Evolutionary conservation across 2,113 vertebrate genomes (phyloP).

Genomic region (Otis tarda): DNA sequence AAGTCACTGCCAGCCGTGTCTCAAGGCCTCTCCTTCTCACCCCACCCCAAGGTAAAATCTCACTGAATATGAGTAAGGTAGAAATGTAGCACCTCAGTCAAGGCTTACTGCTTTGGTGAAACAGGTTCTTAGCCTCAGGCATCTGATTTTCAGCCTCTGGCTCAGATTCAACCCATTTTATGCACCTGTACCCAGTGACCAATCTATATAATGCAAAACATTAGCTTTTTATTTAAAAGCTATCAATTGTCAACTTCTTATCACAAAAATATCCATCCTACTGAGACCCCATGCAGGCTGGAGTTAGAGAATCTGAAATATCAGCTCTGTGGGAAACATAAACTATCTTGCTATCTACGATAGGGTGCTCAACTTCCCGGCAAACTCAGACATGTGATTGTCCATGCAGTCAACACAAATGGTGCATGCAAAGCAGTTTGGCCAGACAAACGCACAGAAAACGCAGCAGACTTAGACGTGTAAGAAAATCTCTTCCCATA

Average conservation of each 20-base stretch:
- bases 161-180: not conserved
- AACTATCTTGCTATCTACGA: not conserved
- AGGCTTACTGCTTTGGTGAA: not conserved
- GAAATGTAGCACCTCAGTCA: not conserved
- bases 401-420: conserved; percentile 42
- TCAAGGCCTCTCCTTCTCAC: not conserved
- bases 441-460: conserved; percentile 34
- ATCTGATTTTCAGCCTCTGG: not conserved
- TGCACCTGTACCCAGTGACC: not conserved
- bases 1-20: not conserved
- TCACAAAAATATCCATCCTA: not conserved
- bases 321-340: not conserved
- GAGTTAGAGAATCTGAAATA: not conserved
- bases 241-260: not conserved
- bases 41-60: not conserved
- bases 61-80: not conserved
- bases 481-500: not conserved
- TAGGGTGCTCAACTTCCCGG: not conserved
- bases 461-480: not conserved
- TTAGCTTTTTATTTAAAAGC: not conserved
- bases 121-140: not conserved
- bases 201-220: not conserved
- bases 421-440: conserved; percentile 57
- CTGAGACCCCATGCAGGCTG: not conserved
- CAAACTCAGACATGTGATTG: not conserved